Evolutionary conservation across 1,140 invertebrate genomes (phyloP).

Genomic region (Ganaspis sp.): DNA sequence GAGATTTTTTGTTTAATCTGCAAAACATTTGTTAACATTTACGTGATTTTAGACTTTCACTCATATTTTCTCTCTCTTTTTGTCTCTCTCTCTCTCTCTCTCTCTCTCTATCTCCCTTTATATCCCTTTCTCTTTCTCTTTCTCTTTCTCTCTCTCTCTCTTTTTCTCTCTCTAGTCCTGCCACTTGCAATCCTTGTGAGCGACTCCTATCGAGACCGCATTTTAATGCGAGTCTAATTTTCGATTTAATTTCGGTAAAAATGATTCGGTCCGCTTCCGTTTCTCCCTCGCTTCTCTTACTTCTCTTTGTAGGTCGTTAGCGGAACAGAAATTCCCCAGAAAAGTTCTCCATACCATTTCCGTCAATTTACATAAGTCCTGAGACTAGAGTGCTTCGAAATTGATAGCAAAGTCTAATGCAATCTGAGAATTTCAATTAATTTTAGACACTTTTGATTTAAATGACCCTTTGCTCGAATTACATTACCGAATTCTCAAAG

Average conservation of each 20-base stretch:
- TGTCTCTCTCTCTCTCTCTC: slow-evolving; percentile 33
- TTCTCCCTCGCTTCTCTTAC: slow-evolving; percentile 22
- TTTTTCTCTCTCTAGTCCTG: slow-evolving; percentile 35
- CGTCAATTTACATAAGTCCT: slow-evolving; percentile 22
- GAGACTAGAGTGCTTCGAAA: slow-evolving; percentile 12
- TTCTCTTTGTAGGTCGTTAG: slow-evolving; percentile 25
- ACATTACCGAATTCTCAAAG: too few relatives aligned
- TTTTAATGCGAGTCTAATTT: slow-evolving; percentile 73
- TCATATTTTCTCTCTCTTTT: too few relatives aligned
- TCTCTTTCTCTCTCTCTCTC: slow-evolving; percentile 33
- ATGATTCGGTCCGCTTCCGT: slow-evolving; percentile 59
- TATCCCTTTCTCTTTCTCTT: slow-evolving; percentile 42
- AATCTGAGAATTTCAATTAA: not conserved
- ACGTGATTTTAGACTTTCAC: too few relatives aligned
- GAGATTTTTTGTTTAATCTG: too few relatives aligned
- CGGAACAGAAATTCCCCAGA: slow-evolving; percentile 24
- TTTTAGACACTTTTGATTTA: not conserved
- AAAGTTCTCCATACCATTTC: slow-evolving; percentile 23
- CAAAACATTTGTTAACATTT: too few relatives aligned
- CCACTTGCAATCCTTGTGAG: slow-evolving; percentile 62
- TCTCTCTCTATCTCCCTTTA: not conserved
- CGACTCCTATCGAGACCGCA: slow-evolving; percentile 64
- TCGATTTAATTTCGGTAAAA: slow-evolving; percentile 75
- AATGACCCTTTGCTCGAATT: not conserved
- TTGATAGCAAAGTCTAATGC: not conserved